Evolutionary conservation across 2,113 vertebrate genomes (phyloP).

Genomic region (Himantopus leucocephalus): DNA sequence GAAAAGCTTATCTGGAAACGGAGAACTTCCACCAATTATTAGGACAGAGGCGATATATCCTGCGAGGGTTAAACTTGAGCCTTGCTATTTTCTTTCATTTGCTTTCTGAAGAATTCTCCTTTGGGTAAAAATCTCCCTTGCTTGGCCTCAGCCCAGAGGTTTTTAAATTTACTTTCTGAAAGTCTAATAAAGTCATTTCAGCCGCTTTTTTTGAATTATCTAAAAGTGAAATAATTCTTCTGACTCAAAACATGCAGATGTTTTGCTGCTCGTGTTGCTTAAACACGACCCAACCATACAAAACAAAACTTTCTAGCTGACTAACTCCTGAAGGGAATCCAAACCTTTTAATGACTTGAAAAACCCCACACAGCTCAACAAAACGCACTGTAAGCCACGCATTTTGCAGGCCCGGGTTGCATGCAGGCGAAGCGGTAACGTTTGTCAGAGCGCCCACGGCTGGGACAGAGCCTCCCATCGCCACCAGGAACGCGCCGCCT

Average conservation of each 20-base stretch:
- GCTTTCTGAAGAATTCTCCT: conserved; percentile 43
- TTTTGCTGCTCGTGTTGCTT: neutral
- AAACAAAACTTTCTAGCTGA: conserved; percentile 15
- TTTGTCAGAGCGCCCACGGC: neutral
- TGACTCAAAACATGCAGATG: conserved; percentile 8
- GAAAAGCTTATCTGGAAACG: conserved; percentile 34
- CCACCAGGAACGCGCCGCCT: neutral
- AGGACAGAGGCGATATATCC: neutral
- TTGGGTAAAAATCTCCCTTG: conserved; percentile 6
- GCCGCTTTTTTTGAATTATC: neutral
- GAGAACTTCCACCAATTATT: conserved; percentile 39
- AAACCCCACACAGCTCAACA: neutral
- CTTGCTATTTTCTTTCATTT: conserved; percentile 17
- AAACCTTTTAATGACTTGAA: conserved; percentile 3
- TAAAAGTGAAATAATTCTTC: conserved; percentile 21
- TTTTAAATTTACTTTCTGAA: conserved; percentile 25
- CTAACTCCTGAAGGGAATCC: conserved; percentile 28
- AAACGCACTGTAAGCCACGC: neutral
- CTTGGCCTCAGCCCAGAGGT: conserved; percentile 29
- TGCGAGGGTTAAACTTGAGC: conserved; percentile 23
- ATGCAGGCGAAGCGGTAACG: neutral
- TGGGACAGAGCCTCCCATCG: neutral
- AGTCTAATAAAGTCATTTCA: conserved; percentile 36
- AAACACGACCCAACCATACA: neutral
- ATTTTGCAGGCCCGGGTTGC: neutral